Evolutionary conservation across 2,888 invertebrate species (phyloP).

Genomic region (Cryptocheilus praepositus): DNA sequence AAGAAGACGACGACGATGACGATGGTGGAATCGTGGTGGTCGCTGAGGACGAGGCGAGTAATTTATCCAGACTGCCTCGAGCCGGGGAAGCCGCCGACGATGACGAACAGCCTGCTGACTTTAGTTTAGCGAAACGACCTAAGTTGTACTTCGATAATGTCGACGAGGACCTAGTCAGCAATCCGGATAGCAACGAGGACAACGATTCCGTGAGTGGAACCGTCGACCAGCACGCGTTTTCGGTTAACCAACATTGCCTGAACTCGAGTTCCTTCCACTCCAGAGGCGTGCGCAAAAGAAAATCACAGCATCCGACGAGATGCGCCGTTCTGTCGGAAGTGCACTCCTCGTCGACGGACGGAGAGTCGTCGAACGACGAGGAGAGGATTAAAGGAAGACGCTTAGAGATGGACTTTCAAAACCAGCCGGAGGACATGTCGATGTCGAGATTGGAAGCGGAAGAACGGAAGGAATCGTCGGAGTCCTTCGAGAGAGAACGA

Average conservation of each 20-base stretch:
- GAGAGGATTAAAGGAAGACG: constrained; percentile 36
- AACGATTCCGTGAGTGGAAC: constrained; percentile 68
- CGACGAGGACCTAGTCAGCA: constrained; percentile 78
- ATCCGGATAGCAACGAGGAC: constrained; percentile 81
- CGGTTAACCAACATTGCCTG: constrained; percentile 60
- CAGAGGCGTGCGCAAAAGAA: constrained; percentile 83
- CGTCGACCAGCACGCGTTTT: constrained; percentile 62
- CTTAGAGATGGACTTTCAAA: constrained; percentile 66
- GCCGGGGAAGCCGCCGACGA: constrained; percentile 70
- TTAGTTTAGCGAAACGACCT: constrained; percentile 81
- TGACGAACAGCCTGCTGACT: constrained; percentile 80
- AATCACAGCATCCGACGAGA: constrained; percentile 91
- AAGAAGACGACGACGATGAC: constrained; percentile 76
- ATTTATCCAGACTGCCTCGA: constrained; percentile 61
- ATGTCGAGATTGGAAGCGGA: constrained; percentile 71
- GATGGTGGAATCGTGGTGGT: constrained; percentile 89
- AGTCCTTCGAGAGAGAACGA: constrained; percentile 34
- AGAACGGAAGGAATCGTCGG: constrained; percentile 62
- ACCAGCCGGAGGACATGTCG: constrained; percentile 73
- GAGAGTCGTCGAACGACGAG: constrained; percentile 79
- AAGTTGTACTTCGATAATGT: constrained; percentile 77
- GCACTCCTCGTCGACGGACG: constrained; percentile 79
- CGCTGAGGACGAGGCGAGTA: constrained; percentile 79
- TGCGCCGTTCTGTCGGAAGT: constrained; percentile 80
- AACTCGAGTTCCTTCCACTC: constrained; percentile 62